Base-by-base conservation (phyloP, 1,140 invertebrate genomes). In the Macrocentrus cingulum region DNA sequence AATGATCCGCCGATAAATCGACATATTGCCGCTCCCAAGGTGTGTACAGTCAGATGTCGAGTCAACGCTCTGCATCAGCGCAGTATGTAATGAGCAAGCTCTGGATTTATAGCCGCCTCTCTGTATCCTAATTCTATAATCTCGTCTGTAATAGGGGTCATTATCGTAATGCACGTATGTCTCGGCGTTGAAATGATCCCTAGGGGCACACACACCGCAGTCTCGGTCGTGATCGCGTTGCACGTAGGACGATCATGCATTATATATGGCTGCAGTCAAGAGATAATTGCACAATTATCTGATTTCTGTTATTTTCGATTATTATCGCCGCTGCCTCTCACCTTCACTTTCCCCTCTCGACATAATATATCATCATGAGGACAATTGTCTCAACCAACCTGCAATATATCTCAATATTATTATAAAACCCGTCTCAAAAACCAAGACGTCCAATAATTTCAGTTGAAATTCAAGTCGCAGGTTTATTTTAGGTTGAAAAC, bases 251-350 rank as follows among this genome's bases (percentile, higher is more conserved):
- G 9, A 39, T 39, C 37, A 15, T 39, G 36, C 8, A 11, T 19
- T 22, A 39, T 52, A 20, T 44, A 58, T 58, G 56, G 37, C 59
- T 54, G 59, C 51, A 29, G 41, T 52, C 41, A 50, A 39, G 51
- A 56, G 56, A 61, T 73, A 68, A 75, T 72, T 74, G 62, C 68
- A 76, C 72, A 70, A 72, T 74, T 74, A 74, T 67, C 45, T 66
- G 72, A 75, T 75, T 76, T 71, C 71, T 76, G 72, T 76, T 76
- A 76, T 76, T 76, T 75, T 70, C 74, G 68, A 74, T 76, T 70
- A 76, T 76, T 76, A 76, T 64, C 65, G 60, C 51, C 61, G 64
- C 52, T 45, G 34, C 54, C 48, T 60, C 51, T 61, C 44, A 32
- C 50, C 55, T 29, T 48, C 18, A 2, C 19, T 18, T 13, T 52